A percentile compares a stretch with the other conserved stretches of the same genome.
These are phyloP conservation scores for Bombus huntii DNA, from an alignment of 1,140 invertebrate genomes.

Conservation along the genomic window DNA sequence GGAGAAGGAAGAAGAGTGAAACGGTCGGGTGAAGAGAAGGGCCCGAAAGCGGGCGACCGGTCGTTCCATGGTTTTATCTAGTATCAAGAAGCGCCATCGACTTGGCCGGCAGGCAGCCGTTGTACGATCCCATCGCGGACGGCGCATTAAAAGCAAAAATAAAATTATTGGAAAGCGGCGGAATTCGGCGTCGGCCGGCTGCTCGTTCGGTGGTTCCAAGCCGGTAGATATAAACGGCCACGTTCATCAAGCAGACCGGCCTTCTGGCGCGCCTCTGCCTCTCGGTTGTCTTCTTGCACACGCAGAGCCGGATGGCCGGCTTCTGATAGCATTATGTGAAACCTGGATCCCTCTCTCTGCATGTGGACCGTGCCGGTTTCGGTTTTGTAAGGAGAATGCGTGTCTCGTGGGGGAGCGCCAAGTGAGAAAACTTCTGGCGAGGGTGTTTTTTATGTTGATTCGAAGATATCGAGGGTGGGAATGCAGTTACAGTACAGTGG, in stretches of 20 bases:
- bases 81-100: slow-evolving; percentile 64
- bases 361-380: not conserved
- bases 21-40: not conserved
- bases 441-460: too few relatives aligned
- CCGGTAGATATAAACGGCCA: slow-evolving; percentile 64
- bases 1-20: not conserved
- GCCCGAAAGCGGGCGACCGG: slow-evolving; percentile 32
- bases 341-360: slow-evolving; percentile 13
- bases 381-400: not conserved
- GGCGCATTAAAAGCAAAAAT: slow-evolving; percentile 76
- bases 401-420: not conserved
- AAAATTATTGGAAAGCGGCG: slow-evolving; percentile 75
- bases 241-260: slow-evolving; percentile 59
- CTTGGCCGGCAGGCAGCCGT: slow-evolving; percentile 49
- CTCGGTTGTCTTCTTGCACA: slow-evolving; percentile 47
- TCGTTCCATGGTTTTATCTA: slow-evolving; percentile 67
- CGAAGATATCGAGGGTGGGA: too few relatives aligned
- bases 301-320: slow-evolving; percentile 58
- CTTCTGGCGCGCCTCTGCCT: slow-evolving; percentile 13
- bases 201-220: slow-evolving; percentile 51
- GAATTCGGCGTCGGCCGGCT: slow-evolving; percentile 70
- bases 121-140: slow-evolving; percentile 65
- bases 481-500: too few relatives aligned
- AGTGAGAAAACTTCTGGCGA: not conserved
- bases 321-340: slow-evolving; percentile 69